Percentiles rank a stretch among this genome's conserved stretches.
Conservation (phyloP, 1,140 invertebrate genomes). For the Anagrus nilaparvatae region DNA sequence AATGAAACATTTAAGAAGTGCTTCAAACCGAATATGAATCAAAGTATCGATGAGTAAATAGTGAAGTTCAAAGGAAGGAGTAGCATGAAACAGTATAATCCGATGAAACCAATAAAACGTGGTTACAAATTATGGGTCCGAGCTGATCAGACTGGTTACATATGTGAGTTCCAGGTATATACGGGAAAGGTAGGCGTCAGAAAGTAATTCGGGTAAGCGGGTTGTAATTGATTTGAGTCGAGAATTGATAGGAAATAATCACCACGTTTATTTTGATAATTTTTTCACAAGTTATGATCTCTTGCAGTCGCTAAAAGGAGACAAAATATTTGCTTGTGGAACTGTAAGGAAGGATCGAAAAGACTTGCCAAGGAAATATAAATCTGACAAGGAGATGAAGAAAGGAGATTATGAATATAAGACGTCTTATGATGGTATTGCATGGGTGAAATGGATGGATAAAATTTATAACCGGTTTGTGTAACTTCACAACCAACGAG, state of each 20-base stretch:
- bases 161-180: slow-evolving; percentile 38
- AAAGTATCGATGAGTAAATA: slow-evolving; percentile 31
- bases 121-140: slow-evolving; percentile 22
- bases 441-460: slow-evolving; percentile 21
- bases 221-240: slow-evolving; percentile 28
- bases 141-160: slow-evolving; percentile 36
- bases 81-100: slow-evolving; percentile 37
- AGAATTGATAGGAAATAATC: slow-evolving; percentile 19
- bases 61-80: slow-evolving; percentile 32
- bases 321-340: slow-evolving; percentile 29
- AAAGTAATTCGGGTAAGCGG: slow-evolving; percentile 26
- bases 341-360: slow-evolving; percentile 21
- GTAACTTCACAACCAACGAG: slow-evolving; percentile 35
- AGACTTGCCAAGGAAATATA: slow-evolving; percentile 21
- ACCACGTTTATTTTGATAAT: slow-evolving; percentile 30
- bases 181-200: slow-evolving; percentile 31
- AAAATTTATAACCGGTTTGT: too few relatives aligned
- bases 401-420: slow-evolving; percentile 25
- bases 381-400: slow-evolving; percentile 14
- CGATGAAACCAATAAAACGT: slow-evolving; percentile 41
- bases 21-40: slow-evolving; percentile 11
- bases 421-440: slow-evolving; percentile 25
- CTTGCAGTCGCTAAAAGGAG: slow-evolving; percentile 26
- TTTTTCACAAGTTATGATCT: slow-evolving; percentile 28
- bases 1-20: slow-evolving; percentile 8